These are phyloP conservation scores for Drosophila neotestacea DNA, from an alignment of 2,888 invertebrate genomes.

Conservation along the genomic window DNA sequence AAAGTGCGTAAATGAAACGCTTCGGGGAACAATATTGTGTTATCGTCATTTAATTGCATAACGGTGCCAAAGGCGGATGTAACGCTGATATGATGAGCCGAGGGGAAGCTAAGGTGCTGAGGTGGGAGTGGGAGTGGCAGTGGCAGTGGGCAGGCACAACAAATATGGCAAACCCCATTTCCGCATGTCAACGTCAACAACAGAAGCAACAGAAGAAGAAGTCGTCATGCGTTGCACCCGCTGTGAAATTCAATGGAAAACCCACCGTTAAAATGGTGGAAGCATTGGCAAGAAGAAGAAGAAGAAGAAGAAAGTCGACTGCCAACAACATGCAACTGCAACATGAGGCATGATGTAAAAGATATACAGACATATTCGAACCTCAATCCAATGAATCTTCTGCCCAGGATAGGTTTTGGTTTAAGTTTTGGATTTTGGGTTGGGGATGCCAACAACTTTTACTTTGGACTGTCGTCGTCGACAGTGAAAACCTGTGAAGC, in stretches of 20 bases:
- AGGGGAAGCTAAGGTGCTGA: background rate
- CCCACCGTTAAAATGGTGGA: conserved; percentile 34
- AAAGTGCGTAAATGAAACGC: conserved; percentile 26
- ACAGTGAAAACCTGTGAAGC: conserved; percentile 69
- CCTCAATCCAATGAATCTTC: conserved; percentile 8
- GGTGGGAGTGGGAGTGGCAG: conserved; percentile 3
- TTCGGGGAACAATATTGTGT: conserved; percentile 6
- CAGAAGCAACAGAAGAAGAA: background rate
- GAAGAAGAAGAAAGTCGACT: conserved; percentile 10
- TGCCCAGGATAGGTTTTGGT: conserved; percentile 5
- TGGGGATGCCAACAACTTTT: conserved; percentile 37
- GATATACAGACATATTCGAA: background rate
- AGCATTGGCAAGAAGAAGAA: conserved; percentile 10
- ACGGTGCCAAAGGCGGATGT: conserved; percentile 48
- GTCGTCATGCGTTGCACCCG: conserved; percentile 50
- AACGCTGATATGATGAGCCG: conserved; percentile 5
- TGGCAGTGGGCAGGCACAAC: conserved; percentile 10
- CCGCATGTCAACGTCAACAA: conserved; percentile 56
- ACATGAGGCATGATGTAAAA: conserved; percentile 11
- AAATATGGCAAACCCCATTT: conserved; percentile 54
- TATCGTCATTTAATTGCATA: conserved; percentile 49
- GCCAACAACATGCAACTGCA: conserved; percentile 19
- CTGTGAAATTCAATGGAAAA: conserved; percentile 32
- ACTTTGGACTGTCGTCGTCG: conserved; percentile 18
- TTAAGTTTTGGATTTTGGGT: background rate